Percentiles rank a stretch among this genome's conserved stretches.
Evolutionary conservation across 2,113 vertebrate species (phyloP).

Genomic region (Cyanistes caeruleus): DNA sequence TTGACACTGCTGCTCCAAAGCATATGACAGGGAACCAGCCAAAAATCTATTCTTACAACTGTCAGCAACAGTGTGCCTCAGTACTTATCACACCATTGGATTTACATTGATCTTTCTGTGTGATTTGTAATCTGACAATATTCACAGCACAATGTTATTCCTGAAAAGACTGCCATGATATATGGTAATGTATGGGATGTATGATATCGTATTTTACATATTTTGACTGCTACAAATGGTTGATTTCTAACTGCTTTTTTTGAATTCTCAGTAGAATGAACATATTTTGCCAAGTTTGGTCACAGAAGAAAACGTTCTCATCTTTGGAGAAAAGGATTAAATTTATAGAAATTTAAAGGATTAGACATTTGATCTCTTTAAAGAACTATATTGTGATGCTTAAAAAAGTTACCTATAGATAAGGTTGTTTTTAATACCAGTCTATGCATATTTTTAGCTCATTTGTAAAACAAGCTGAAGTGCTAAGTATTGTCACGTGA

Average conservation of each 20-base stretch:
- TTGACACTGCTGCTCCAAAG: not conserved
- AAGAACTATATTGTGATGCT: not conserved
- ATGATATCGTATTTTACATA: not conserved
- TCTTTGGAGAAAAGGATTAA: not conserved
- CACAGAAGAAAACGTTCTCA: not conserved
- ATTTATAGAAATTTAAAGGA: not conserved
- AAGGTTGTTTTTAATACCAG: not conserved
- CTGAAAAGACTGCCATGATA: not conserved
- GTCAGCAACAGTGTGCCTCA: not conserved
- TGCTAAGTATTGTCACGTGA: not conserved
- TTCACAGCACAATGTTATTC: not conserved
- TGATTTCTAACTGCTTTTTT: not conserved
- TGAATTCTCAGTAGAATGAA: not conserved
- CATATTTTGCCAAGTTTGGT: not conserved
- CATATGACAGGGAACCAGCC: not conserved
- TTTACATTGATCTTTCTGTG: not conserved
- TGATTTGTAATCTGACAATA: not conserved
- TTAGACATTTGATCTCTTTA: not conserved
- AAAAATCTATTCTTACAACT: not conserved
- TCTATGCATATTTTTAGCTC: not conserved
- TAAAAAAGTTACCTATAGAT: not conserved
- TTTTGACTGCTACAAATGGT: not conserved
- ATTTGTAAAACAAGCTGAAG: not conserved
- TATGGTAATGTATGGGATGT: not conserved
- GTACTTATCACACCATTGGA: not conserved